A percentile compares a stretch with the other conserved stretches of the same genome.
Conservation (phyloP, 2,113 vertebrate genomes). For the Nestor notabilis region DNA sequence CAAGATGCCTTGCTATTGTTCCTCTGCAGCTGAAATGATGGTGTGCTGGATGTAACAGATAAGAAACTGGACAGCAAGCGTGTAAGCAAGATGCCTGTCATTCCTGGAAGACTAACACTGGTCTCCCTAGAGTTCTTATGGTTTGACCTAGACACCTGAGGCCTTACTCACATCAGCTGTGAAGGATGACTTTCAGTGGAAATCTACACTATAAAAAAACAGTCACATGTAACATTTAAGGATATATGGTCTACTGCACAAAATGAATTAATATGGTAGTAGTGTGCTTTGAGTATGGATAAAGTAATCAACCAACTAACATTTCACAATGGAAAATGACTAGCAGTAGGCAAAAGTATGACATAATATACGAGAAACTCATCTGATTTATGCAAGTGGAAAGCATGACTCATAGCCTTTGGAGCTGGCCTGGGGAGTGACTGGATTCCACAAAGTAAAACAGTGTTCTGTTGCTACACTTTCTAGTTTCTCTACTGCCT, state of each 20-base stretch:
- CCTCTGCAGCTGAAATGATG: neutral
- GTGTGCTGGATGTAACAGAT: neutral
- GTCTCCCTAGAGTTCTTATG: neutral
- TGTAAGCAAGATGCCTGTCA: neutral
- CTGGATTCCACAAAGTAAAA: neutral
- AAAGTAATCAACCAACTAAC: neutral
- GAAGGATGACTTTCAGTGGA: neutral
- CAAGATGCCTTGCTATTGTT: neutral
- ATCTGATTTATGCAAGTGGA: neutral
- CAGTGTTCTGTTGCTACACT: neutral
- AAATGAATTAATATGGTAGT: neutral
- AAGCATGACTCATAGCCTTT: slow-evolving; percentile 17
- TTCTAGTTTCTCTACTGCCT: neutral
- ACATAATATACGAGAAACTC: neutral
- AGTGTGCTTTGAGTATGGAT: neutral
- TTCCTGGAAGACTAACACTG: neutral
- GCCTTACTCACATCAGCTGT: neutral
- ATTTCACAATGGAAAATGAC: neutral
- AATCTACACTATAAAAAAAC: neutral
- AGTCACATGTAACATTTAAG: neutral
- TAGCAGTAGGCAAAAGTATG: neutral
- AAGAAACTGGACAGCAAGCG: neutral
- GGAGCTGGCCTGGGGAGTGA: neutral
- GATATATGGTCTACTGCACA: neutral
- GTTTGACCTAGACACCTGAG: neutral